Conservation (phyloP, 2,113 vertebrate genomes). For the human (Homo sapiens) region DNA sequence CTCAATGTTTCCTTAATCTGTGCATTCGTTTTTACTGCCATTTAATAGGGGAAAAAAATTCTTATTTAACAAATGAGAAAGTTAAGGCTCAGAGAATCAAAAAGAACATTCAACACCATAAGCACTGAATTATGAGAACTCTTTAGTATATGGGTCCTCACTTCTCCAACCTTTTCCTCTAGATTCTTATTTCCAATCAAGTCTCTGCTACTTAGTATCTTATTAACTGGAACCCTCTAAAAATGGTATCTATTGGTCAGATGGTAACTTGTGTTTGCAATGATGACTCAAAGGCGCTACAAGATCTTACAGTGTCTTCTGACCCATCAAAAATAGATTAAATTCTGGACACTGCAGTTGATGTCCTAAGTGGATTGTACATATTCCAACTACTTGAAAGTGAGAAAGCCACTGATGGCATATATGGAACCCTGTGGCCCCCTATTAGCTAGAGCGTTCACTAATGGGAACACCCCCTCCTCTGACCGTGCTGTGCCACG, state of each 20-base stretch:
- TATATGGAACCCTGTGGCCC: neutral
- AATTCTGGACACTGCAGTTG: neutral
- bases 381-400: neutral
- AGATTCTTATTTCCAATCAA: neutral
- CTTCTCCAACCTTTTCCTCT: neutral
- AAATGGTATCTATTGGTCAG: neutral
- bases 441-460: neutral
- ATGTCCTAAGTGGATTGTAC: neutral
- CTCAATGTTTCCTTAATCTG: neutral
- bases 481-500: neutral
- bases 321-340: neutral
- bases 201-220: neutral
- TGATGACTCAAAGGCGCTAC: neutral
- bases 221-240: neutral
- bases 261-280: neutral
- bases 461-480: neutral
- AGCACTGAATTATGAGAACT: neutral
- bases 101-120: neutral
- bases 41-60: neutral
- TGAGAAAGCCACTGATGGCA: neutral
- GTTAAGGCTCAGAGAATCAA: neutral
- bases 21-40: neutral
- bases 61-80: neutral
- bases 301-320: neutral
- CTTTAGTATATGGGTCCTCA: neutral